phyloP scores from a whole-genome alignment of 2,113 vertebrate genomes.

The Indicator indicator region DNA sequence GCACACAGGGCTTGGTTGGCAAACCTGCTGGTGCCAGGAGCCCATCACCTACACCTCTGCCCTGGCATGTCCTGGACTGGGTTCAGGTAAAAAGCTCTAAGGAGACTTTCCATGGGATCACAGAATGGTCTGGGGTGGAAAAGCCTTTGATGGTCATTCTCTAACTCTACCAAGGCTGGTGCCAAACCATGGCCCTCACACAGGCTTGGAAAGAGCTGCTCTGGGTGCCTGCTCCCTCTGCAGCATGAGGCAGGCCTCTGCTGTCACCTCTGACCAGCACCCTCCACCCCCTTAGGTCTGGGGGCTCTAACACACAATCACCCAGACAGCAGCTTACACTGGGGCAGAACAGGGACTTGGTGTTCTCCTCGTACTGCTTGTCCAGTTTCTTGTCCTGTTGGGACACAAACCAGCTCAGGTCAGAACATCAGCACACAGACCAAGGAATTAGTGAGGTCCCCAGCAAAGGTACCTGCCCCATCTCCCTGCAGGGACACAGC shows the following conservation, averaged over 20 bases:
- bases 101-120: neutral
- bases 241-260: rapidly evolving
- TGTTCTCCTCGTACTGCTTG: constrained; percentile 90
- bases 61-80: neutral
- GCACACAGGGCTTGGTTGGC: neutral
- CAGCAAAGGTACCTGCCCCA: neutral
- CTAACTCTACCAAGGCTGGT: neutral
- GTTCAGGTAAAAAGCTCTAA: neutral
- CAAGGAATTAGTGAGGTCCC: neutral
- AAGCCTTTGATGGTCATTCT: too few species aligned
- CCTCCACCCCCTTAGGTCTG: neutral
- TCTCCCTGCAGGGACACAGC: neutral
- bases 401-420: neutral
- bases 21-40: neutral
- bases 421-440: neutral
- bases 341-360: constrained; percentile 84
- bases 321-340: constrained; percentile 84
- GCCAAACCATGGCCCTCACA: neutral
- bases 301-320: neutral
- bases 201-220: neutral
- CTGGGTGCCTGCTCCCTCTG: neutral
- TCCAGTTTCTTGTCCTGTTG: constrained; percentile 94
- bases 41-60: neutral
- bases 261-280: neutral
- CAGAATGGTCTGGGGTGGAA: neutral